Base-by-base conservation (phyloP, 2,888 invertebrate species). In the Eupithecia centaureata region DNA sequence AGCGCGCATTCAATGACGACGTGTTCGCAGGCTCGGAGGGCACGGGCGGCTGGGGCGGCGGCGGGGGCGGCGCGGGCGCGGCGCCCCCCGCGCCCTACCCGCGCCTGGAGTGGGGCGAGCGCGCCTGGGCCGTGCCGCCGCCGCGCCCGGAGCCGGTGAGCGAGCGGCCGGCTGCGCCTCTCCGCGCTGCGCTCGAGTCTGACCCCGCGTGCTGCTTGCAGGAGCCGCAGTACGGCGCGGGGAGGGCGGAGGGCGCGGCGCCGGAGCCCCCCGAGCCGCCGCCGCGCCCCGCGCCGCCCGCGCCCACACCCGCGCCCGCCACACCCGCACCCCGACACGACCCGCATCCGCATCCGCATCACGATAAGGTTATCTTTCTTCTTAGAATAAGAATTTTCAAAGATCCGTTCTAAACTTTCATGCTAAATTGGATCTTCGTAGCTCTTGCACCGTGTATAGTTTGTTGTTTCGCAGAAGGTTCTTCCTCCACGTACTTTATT, bases 111-210 rank as follows among this genome's bases (percentile, higher is more conserved):
- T 85, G 87, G 85, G 78, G 80, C 60, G 87, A 83, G 74, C 88
- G 89, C 74, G 89, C 85, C 74, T 89, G 90, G 90, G 88, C 89
- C 64, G 89, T 89, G 79, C 90, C 91, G 72, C 85, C 77, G 75
- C 79, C 78, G 38, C 79, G 80, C 2, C 76, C 79, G 1, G 84
- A 84, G 1, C 82, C 84, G 77, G 86, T 86, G 32, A 64, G 64
- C 25, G 51, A 25, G 25, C 1, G 22, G 25, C 13, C n/a, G n/a
- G n/a, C n/a, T n/a, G n/a, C n/a, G n/a, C n/a, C n/a, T n/a, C n/a
- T n/a, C n/a, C n/a, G n/a, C n/a, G n/a, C n/a, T n/a, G n/a, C n/a
- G n/a, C n/a, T n/a, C 47, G 18, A 18, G 2, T 18, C 10, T 3
- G 8, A 18, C 47, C 5, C 47, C 15, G 51, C 18, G 51, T 13